Conservation (phyloP, 2,113 vertebrate species). For the Dryoscopus gambensis region DNA sequence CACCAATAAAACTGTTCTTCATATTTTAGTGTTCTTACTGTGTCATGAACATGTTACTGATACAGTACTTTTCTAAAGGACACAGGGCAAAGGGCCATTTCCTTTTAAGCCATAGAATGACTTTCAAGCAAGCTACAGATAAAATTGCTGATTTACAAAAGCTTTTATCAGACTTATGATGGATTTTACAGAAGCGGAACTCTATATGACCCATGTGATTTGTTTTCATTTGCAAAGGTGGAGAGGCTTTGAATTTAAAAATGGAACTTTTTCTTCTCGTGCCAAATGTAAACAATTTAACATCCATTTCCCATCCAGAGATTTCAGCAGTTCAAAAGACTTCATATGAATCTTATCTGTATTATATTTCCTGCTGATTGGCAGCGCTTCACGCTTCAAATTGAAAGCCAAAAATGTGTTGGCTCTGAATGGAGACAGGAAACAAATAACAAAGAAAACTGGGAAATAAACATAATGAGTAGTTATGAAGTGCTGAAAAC, state of each 20-base stretch:
- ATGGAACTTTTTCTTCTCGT: constrained; percentile 74
- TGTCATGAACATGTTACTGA: not conserved
- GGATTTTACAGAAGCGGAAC: constrained; percentile 68
- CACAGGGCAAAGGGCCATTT: not conserved
- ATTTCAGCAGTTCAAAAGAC: constrained; percentile 76
- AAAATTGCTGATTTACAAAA: constrained; percentile 68
- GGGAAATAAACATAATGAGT: constrained; percentile 69
- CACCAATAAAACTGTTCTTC: not conserved
- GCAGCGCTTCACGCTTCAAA: constrained; percentile 63
- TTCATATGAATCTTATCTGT: constrained; percentile 78
- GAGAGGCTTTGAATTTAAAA: constrained; percentile 75
- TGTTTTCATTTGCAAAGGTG: constrained; percentile 74
- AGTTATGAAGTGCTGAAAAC: constrained; percentile 70
- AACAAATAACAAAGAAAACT: constrained; percentile 74
- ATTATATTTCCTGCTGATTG: constrained; percentile 78
- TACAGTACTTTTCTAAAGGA: constrained; percentile 30
- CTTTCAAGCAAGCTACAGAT: constrained; percentile 65
- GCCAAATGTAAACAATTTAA: constrained; percentile 78
- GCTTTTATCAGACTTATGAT: constrained; percentile 69
- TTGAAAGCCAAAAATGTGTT: constrained; percentile 72
- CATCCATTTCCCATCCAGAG: constrained; percentile 72
- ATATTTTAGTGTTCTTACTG: not conserved
- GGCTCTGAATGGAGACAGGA: constrained; percentile 68
- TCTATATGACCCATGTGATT: constrained; percentile 67
- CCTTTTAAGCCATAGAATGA: constrained; percentile 53